Conservation (phyloP, 2,797 vertebrate genomes). For the Jordanella pulchra region DNA sequence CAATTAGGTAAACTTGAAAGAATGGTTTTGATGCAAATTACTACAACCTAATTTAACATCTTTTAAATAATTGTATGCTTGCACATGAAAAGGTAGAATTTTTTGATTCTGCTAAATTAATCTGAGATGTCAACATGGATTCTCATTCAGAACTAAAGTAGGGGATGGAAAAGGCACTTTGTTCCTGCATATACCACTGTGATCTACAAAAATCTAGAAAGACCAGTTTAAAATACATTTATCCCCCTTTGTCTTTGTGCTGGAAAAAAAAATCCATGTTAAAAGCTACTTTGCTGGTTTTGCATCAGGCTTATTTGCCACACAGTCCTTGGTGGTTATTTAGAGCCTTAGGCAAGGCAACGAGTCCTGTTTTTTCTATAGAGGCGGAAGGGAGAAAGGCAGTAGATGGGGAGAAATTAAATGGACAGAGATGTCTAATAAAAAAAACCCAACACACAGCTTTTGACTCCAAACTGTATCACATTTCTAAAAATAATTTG, state of each 20-base stretch:
- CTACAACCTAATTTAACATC: not conserved
- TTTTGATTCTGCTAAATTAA: not conserved
- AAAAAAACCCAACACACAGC: not conserved
- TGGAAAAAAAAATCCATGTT: conserved; percentile 40
- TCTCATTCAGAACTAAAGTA: conserved; percentile 12
- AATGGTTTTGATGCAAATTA: not conserved
- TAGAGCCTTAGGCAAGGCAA: conserved; percentile 50
- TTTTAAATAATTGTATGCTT: not conserved
- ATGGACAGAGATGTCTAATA: conserved; percentile 12
- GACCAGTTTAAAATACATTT: conserved; percentile 34
- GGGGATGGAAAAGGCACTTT: conserved; percentile 1
- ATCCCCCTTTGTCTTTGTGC: conserved; percentile 32
- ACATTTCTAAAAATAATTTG: not conserved
- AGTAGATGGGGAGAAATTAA: conserved; percentile 2
- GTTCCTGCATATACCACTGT: conserved; percentile 18
- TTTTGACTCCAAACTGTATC: not conserved
- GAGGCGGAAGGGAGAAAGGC: conserved; percentile 11
- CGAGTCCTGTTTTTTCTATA: conserved; percentile 49
- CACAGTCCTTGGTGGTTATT: conserved; percentile 54
- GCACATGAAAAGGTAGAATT: not conserved
- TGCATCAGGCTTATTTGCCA: conserved; percentile 43
- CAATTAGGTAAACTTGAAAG: not conserved
- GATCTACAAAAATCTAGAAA: conserved; percentile 25
- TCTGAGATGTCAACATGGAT: conserved; percentile 1
- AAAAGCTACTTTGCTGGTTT: conserved; percentile 47